Evolutionary conservation across 1,140 invertebrate species (phyloP).

Genomic region (Ptiloglossa arizonensis): DNA sequence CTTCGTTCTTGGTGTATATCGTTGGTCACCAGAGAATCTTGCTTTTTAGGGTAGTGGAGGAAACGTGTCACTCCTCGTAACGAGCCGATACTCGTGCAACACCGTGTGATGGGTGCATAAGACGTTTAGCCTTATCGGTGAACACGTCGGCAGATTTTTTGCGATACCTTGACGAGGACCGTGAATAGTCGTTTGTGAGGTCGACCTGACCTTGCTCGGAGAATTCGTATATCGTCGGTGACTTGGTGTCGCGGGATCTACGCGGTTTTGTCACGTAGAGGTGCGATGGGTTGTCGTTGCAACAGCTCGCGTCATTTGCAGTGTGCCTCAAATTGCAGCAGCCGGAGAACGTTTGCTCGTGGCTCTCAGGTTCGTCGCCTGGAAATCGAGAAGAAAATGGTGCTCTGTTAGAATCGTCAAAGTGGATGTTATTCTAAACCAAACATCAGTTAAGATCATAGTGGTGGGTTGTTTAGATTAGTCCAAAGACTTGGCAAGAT

Average conservation of each 20-base stretch:
- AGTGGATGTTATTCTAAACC: too few relatives aligned
- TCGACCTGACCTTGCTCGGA: constrained; percentile 35
- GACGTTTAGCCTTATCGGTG: constrained; percentile 37
- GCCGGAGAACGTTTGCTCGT: constrained; percentile 41
- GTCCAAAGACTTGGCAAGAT: too few relatives aligned
- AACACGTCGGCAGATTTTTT: constrained; percentile 30
- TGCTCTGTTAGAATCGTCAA: background rate
- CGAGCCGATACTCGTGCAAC: constrained; percentile 20
- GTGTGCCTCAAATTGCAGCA: constrained; percentile 36
- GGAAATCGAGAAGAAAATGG: background rate
- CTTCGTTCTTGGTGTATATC: background rate
- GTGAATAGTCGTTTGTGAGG: constrained; percentile 25
- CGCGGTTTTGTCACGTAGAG: constrained; percentile 39
- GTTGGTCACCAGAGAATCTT: background rate
- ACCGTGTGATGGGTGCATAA: constrained; percentile 21
- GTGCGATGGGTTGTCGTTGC: constrained; percentile 21
- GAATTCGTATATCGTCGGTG: constrained; percentile 42
- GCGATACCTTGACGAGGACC: constrained; percentile 29
- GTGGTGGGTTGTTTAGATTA: too few relatives aligned
- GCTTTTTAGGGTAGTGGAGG: background rate
- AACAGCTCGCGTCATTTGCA: background rate
- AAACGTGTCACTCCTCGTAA: constrained; percentile 26
- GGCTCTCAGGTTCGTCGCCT: constrained; percentile 46
- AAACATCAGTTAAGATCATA: too few relatives aligned
- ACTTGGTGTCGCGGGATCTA: constrained; percentile 39